Evolutionary conservation across 1,140 invertebrate genomes (phyloP).

Genomic region (Solenopsis fugax): DNA sequence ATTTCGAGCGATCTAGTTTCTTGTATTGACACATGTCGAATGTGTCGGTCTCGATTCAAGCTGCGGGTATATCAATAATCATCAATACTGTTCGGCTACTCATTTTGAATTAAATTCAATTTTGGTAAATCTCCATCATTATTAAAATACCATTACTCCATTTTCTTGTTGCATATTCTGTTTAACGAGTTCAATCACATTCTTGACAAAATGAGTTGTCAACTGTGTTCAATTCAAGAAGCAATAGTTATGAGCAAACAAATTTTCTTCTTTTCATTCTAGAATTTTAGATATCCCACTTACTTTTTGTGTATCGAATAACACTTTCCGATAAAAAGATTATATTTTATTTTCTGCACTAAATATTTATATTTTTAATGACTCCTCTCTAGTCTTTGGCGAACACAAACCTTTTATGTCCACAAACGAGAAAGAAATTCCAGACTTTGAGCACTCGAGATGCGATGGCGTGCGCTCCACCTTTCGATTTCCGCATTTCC

Average conservation of each 20-base stretch:
- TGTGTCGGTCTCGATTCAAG: slow-evolving; percentile 5
- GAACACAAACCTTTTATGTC: not conserved
- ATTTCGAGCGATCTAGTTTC: slow-evolving; percentile 17
- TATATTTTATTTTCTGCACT: not conserved
- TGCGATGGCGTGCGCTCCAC: not conserved
- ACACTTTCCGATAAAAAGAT: not conserved
- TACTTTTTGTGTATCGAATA: not conserved
- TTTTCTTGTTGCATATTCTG: not conserved
- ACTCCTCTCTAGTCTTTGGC: not conserved
- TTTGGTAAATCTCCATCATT: slow-evolving; percentile 29
- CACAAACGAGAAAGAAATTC: slow-evolving; percentile 12
- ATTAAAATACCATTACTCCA: slow-evolving; percentile 18
- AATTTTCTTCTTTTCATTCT: not conserved
- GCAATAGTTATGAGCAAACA: not conserved
- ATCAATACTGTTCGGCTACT: slow-evolving; percentile 5
- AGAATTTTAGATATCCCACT: not conserved
- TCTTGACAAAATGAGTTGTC: not conserved
- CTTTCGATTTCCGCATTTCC: slow-evolving; percentile 47
- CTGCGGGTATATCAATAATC: slow-evolving; percentile 29
- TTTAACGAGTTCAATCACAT: not conserved
- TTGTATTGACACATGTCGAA: slow-evolving; percentile 29
- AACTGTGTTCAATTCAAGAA: no score
- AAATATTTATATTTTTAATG: not conserved
- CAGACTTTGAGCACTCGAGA: not conserved
- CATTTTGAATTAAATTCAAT: slow-evolving; percentile 30